These are phyloP conservation scores for Pachycephala philippinensis DNA, from an alignment of 2,113 vertebrate genomes.

Conservation along the genomic window DNA sequence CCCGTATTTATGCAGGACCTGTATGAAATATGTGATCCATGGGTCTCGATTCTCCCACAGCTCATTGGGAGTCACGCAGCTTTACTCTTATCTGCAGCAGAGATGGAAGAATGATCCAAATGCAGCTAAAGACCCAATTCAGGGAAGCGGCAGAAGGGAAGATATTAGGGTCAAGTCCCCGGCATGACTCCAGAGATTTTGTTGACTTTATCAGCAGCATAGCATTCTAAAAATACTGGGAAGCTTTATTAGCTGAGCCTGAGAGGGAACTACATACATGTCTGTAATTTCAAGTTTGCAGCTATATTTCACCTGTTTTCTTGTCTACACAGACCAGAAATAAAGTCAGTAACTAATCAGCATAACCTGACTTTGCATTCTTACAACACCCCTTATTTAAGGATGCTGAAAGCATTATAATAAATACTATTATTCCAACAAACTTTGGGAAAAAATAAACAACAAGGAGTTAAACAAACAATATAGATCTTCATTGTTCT, in stretches of 20 bases:
- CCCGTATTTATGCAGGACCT: background rate
- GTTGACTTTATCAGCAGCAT: background rate
- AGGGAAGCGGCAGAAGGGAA: background rate
- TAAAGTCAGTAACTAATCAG: background rate
- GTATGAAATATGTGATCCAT: fast-evolving
- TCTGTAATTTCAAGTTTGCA: background rate
- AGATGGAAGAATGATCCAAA: background rate
- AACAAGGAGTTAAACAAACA: background rate
- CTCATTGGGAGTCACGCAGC: background rate
- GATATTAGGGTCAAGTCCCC: background rate
- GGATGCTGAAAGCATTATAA: background rate
- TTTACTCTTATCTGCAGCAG: background rate
- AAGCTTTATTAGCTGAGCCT: background rate
- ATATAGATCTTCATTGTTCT: background rate
- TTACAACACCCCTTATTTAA: background rate
- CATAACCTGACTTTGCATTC: background rate
- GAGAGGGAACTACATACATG: background rate
- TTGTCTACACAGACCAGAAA: background rate
- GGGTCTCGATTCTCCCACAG: background rate
- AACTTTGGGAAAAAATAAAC: background rate
- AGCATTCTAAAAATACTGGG: background rate
- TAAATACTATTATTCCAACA: background rate
- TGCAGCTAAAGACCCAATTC: background rate
- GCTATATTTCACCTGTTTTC: background rate
- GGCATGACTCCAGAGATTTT: background rate